Evolutionary conservation across 37 sponge, comb jelly and placozoan species (phyloP), one percentile per base, ranked within the genome.

Genomic region (Halisarca cf. caerulea): DNA sequence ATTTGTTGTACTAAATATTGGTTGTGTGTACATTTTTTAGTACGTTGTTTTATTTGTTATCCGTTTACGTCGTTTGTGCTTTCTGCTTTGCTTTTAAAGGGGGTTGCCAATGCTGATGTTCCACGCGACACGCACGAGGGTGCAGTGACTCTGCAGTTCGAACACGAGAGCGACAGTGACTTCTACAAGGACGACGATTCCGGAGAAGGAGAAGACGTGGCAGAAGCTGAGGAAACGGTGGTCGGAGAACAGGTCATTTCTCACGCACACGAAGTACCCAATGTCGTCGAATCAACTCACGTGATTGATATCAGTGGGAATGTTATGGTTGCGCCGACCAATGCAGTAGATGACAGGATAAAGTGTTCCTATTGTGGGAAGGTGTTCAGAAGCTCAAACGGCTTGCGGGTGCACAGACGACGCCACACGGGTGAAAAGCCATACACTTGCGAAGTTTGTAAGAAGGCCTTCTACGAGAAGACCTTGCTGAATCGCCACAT

Each of bases 341-440:
- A 6, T 14, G 11, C 51, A 11, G 51, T 47, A 14, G 51, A 47
- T 11, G 51, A 47, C 11, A 81, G 78, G 25, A 37, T 60, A n/a
- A 84, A 85, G 86, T 85, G 86, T 34, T 21, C 45, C 17, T 84
- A 83, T 25, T 85, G 86, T 38, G 59, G 38, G 15, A 17, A 42
- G 24, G 32, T 55, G 3, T 85, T 85, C 62, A 85, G 34, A 18
- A 54, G 57, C 14, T 45, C n/a, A 2, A 34, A 33, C n/a, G 30
- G 25, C 24, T 44, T 85, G 35, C 15, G 79, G 54, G 66, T 61
- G 27, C 86, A 85, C 86, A 82, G 14, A 36, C 11, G 79, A 8
- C 35, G 25, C 14, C 86, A 85, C 64, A 85, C 59, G 20, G 79
- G 59, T 32, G 78, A 78, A 45, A 82, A 84, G 23, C 86, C 86